phyloP scores from a whole-genome alignment of 2,797 vertebrate genomes.

The Rallus crepitans region DNA sequence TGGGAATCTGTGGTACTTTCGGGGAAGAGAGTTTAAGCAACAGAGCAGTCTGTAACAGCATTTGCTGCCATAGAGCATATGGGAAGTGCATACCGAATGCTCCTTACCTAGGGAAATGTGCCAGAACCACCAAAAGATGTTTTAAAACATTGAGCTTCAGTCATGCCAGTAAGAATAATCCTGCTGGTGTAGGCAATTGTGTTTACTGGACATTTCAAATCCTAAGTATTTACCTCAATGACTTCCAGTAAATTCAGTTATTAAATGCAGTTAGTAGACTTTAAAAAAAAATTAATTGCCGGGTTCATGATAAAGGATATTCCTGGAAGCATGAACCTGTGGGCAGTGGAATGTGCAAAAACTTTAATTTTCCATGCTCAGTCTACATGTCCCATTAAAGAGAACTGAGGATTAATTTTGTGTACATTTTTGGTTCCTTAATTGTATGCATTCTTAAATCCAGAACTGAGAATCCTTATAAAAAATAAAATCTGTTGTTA shows the following conservation, averaged over 20 bases:
- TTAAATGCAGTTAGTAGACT: not conserved
- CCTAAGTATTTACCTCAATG: not conserved
- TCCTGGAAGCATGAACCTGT: not conserved
- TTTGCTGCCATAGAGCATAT: not conserved
- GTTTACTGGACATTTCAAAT: not conserved
- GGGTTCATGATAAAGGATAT: not conserved
- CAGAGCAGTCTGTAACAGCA: not conserved
- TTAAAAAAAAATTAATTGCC: not conserved
- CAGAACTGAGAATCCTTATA: not conserved
- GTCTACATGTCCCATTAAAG: not conserved
- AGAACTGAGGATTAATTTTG: not conserved
- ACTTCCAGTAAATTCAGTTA: not conserved
- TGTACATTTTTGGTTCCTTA: not conserved
- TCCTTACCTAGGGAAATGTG: not conserved
- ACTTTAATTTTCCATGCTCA: not conserved
- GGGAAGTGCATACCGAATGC: not conserved
- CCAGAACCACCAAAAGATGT: not conserved
- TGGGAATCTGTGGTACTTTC: not conserved
- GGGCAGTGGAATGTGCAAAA: not conserved
- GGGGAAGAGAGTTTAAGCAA: not conserved
- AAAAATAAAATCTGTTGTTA: not conserved
- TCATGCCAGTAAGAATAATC: not conserved
- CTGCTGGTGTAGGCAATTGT: not conserved
- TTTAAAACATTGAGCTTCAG: not conserved
- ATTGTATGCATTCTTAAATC: not conserved